Percentiles rank a stretch among this genome's conserved stretches.
Evolutionary conservation across 2,113 vertebrate genomes (phyloP).

Genomic region (Petrocephalus zakoni): DNA sequence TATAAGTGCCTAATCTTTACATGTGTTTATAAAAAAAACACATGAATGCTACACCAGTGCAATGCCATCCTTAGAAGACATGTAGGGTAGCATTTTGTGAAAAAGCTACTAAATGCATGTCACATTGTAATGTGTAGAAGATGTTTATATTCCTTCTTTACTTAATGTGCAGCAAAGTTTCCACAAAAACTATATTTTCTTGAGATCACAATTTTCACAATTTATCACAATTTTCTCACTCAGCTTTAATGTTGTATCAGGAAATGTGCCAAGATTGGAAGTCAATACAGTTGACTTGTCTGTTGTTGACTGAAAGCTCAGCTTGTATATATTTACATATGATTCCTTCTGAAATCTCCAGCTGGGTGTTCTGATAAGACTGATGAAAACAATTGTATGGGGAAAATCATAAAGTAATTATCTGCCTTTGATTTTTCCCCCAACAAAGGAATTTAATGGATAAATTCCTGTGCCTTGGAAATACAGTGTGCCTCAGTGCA

Average conservation of each 20-base stretch:
- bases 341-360: constrained; percentile 89
- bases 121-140: not conserved
- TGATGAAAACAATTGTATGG: not conserved
- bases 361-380: constrained; percentile 71
- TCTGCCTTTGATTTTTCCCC: not conserved
- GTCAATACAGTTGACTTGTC: not conserved
- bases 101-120: not conserved
- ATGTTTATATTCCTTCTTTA: not conserved
- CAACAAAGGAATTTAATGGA: not conserved
- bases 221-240: not conserved
- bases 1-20: not conserved
- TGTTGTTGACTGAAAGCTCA: not conserved
- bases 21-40: not conserved
- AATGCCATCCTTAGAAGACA: not conserved
- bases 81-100: not conserved
- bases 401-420: not conserved
- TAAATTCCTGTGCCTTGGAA: not conserved
- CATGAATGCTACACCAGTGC: not conserved
- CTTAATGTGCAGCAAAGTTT: not conserved
- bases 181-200: not conserved
- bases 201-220: not conserved
- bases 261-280: not conserved
- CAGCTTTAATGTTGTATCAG: not conserved
- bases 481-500: not conserved
- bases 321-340: constrained; percentile 12